Percentiles rank a stretch among this genome's conserved stretches.
Evolutionary conservation across 2,113 vertebrate species (phyloP).

Genomic region (Solea solea): DNA sequence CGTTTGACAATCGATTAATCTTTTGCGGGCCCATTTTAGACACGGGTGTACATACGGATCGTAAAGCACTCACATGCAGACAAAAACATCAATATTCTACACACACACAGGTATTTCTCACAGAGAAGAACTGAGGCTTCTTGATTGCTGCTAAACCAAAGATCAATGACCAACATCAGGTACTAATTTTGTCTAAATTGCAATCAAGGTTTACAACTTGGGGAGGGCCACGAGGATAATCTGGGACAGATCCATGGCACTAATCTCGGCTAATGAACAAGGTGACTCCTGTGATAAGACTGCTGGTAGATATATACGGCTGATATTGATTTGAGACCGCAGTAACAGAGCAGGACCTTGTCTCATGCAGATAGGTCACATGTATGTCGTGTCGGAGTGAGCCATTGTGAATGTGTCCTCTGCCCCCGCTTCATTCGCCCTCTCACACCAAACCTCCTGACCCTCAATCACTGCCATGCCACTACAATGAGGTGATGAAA

Average conservation of each 20-base stretch:
- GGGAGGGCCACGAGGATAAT: constrained; percentile 64
- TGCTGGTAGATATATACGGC: constrained; percentile 58
- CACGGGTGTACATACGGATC: too few species aligned
- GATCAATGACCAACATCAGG: constrained; percentile 64
- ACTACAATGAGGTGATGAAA: constrained; percentile 72
- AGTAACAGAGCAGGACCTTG: constrained; percentile 53
- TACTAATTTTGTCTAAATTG: constrained; percentile 71
- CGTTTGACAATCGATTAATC: too few species aligned
- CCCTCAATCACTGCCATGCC: constrained; percentile 64
- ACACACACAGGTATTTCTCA: constrained; percentile 38
- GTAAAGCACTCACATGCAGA: constrained; percentile 2
- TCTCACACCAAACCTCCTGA: constrained; percentile 41
- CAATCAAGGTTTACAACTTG: constrained; percentile 61
- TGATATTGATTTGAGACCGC: constrained; percentile 64
- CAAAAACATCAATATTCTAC: constrained; percentile 48
- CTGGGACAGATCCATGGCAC: constrained; percentile 55
- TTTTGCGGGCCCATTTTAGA: too few species aligned
- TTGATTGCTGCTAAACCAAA: constrained; percentile 57
- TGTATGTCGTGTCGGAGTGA: neutral
- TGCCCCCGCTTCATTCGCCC: constrained; percentile 27
- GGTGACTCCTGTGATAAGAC: constrained; percentile 72
- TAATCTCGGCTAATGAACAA: constrained; percentile 77
- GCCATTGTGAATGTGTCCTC: constrained; percentile 9
- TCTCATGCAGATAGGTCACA: constrained; percentile 30
- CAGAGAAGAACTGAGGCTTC: constrained; percentile 28